Conservation (phyloP, 2,797 vertebrate species). For the Zalophus californianus region DNA sequence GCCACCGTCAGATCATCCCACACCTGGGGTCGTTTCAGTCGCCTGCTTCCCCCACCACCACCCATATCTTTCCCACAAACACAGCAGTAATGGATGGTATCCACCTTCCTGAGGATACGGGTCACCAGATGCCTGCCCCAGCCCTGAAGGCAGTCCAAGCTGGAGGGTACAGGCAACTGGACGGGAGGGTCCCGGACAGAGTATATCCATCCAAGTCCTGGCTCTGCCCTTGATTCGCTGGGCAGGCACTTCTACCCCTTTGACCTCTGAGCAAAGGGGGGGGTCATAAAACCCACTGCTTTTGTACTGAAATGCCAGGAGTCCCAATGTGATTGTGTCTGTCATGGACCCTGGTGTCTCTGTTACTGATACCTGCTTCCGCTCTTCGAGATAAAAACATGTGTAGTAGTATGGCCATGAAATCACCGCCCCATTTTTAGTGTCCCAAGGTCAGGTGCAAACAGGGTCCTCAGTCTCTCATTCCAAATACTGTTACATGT, state of each 20-base stretch:
- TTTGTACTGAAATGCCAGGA: neutral
- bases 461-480: neutral
- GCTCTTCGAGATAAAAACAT: neutral
- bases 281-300: neutral
- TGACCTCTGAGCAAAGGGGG: neutral
- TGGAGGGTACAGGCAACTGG: neutral
- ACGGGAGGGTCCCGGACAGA: neutral
- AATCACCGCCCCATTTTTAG: neutral
- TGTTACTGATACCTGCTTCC: neutral
- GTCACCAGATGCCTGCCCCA: neutral
- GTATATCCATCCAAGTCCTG: neutral
- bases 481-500: neutral
- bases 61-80: neutral
- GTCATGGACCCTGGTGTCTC: neutral
- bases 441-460: neutral
- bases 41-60: too few relatives aligned
- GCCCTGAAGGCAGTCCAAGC: neutral
- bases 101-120: neutral
- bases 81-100: neutral
- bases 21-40: neutral
- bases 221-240: neutral
- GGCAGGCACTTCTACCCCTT: neutral
- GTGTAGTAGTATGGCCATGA: neutral
- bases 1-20: neutral
- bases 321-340: neutral